Base-by-base conservation (phyloP, 2,888 invertebrate species). In the Linyphia triangularis region DNA sequence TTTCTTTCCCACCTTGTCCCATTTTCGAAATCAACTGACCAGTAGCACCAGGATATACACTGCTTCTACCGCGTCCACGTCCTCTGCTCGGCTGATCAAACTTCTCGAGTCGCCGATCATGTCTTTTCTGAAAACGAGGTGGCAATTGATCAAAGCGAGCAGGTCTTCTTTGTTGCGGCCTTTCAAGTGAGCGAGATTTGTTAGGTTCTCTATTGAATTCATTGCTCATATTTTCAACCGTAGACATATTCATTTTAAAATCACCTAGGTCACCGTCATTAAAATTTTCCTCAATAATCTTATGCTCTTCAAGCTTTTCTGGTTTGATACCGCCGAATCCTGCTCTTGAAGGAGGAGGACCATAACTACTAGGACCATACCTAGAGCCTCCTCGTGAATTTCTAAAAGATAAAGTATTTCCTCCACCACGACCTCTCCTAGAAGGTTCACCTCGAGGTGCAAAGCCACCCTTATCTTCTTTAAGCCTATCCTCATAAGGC, bases 361-460 rank as follows among this genome's bases (percentile, higher is more conserved):
- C 96, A 92, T 96, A 96, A 5, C 96, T 95, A 90, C 94, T 94
- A 85, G 95, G 91, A 67, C 91, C 91, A 90, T 91, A 91, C 88
- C 93, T 92, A 69, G 91, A 81, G 79, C 90, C 91, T 57, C 92
- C 92, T 90, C 92, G 91, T 72, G 91, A 89, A 72, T 84, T 89
- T 40, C 83, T 57, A 43, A 90, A 90, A 26, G 90, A 89, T 7
- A 85, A 82, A 33, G 88, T 91, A 82, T 83, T 89, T 94, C 94
- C 88, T 94, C 94, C 94, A 19, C 96, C 96, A 89, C 97, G 94
- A 5, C 97, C 97, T 85, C 97, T 95, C 75, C 97, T 94, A 0
- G 97, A 97, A 0, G 97, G 97, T 92, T 97, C 97, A 0, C 97
- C 97, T 26, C 97, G 95, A 0, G 97, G 97, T 0, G 96, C 95